Base-by-base conservation (phyloP, 2,113 vertebrate genomes). In the Microtus oregoni region DNA sequence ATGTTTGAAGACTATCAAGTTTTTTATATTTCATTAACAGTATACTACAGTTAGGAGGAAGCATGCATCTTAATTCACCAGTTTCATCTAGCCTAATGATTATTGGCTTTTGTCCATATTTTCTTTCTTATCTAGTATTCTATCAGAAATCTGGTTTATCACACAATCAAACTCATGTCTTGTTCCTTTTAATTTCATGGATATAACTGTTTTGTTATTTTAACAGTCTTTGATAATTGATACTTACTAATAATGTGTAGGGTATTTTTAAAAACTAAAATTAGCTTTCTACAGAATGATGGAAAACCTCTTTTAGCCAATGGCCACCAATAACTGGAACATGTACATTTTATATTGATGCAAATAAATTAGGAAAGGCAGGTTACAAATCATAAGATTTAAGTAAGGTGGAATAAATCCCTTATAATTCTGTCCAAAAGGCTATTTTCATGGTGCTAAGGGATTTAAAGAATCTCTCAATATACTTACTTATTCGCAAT, bases 1-100 rank as follows among this genome's bases (percentile, higher is more conserved):
- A 86, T 90, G 92, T 93, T 68, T 82, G 96, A 73, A 7, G 87
- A 85, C 38, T 44, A 22, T 55, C 20, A 65, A 72, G 50, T 44
- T 5, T 28, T 81, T 77, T 20, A 61, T 20, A 38, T 24, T 52
- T 14, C 28, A 32, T 63, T 67, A 92, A 72, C 22, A 38, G 26
- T 24, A 13, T 14, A 4, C 50, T 22, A 10, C 3, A 47, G 11
- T 92, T 28, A 30, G 1, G 3, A 9, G 1, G 10, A 52, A 63
- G 20, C 15, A 26, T 6, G 38, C 4, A 11, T 47, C 22, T 50
- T 81, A 22, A 58, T 85, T 82, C 7, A 5, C 73, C 19, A 19
- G 0, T 38, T 61, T 35, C 73, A 70, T 75, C 61, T 76, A 41
- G 14, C 2, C 8, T 47, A 30, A 14, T 3, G 3, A 41, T 35